These are phyloP conservation scores for Aurelia aurita DNA, from an alignment of 30 jellyfish, hydroid and myxozoan species.

Conservation along the genomic window DNA sequence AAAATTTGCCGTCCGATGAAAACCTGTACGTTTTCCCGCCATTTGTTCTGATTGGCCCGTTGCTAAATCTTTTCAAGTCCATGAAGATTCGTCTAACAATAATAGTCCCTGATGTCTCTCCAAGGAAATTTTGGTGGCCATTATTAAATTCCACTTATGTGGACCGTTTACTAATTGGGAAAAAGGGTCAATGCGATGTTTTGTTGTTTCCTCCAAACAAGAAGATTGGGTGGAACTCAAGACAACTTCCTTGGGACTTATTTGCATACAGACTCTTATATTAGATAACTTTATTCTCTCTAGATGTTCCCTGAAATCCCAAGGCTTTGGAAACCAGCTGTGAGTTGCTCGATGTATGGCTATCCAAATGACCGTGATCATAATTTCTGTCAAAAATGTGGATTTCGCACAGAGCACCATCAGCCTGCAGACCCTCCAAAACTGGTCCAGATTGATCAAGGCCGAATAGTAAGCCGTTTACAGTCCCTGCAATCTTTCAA, in stretches of 20 bases:
- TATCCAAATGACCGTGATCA: slow-evolving; percentile 9
- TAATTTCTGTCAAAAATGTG: slow-evolving; percentile 19
- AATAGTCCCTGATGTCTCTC: no score
- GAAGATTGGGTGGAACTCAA: no score
- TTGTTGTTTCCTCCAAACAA: background rate
- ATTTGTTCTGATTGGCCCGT: slow-evolving; percentile 9
- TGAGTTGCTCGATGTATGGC: background rate
- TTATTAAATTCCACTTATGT: no score
- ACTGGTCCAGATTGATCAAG: slow-evolving; percentile 4
- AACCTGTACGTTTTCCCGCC: slow-evolving; percentile 22
- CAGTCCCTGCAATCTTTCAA: background rate
- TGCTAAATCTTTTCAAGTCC: background rate
- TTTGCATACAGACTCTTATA: no score
- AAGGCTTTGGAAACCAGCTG: slow-evolving; percentile 25
- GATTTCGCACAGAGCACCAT: background rate
- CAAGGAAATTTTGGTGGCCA: no score
- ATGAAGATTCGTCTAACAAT: no score
- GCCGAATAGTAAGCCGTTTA: slow-evolving; percentile 15
- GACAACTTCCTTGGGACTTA: no score
- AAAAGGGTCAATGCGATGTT: background rate
- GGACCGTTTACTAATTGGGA: no score
- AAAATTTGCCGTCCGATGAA: background rate
- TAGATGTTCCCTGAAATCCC: slow-evolving; percentile 13
- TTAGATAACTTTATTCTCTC: no score
- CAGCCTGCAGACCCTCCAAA: slow-evolving; percentile 17